Evolutionary conservation across 2,888 invertebrate genomes (phyloP).

Genomic region (Idaea biselata): DNA sequence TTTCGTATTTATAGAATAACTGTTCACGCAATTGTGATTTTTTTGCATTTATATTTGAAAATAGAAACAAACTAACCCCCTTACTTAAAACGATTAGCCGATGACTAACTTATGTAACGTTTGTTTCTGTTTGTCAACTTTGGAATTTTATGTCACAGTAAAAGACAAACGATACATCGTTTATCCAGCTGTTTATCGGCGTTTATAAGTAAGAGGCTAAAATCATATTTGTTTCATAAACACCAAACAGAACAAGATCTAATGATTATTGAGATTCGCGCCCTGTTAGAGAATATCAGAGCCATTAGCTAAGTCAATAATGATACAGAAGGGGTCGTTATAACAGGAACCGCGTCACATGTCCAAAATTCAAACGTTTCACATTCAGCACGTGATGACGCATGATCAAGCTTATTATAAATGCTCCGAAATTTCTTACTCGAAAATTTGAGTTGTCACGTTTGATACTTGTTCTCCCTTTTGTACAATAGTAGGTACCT

Average conservation of each 20-base stretch:
- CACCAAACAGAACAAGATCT: not conserved
- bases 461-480: constrained; percentile 38
- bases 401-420: constrained; percentile 76
- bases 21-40: no score
- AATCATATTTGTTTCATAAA: no score
- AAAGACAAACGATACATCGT: no score
- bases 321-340: constrained; percentile 31
- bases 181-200: no score
- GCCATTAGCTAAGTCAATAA: constrained; percentile 24
- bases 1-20: no score
- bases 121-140: no score
- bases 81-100: no score
- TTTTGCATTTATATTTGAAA: no score
- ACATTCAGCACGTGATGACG: constrained; percentile 62
- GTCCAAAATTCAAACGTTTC: constrained; percentile 68
- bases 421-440: constrained; percentile 61
- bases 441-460: constrained; percentile 61
- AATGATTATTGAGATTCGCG: not conserved
- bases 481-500: not conserved
- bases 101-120: no score
- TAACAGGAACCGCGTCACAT: constrained; percentile 52
- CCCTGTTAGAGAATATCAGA: constrained; percentile 10
- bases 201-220: no score
- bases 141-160: no score
- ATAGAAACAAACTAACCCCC: no score